Evolutionary conservation across 2,797 vertebrate species (phyloP), one percentile per base, ranked within the genome.

Genomic region (Pyrocephalus nanus): DNA sequence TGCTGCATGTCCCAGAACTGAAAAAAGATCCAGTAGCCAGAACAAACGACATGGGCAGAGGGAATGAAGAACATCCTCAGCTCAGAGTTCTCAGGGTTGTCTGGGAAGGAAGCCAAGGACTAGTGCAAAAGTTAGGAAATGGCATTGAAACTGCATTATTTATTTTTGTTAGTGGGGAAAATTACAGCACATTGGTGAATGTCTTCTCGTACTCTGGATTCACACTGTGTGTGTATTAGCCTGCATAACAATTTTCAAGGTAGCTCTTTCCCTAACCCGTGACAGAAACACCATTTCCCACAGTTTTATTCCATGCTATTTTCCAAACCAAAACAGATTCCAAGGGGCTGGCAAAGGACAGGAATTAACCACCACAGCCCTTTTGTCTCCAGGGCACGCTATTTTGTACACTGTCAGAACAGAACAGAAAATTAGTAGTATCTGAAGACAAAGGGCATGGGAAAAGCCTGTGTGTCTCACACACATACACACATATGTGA

Each of bases 211-310:
- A 22, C 13, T 51, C 43, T 2, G 16, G 15, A 83, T 34, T 83
- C 69, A 77, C 34, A 58, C 21, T 8, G 21, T 8, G 8, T 0
- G 0, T 5, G 3, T 12, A 13, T 47, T 21, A 64, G 34, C 53
- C 42, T 50, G 9, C 6, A 8, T 0, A 9, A 26, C 30, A 40
- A 51, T 30, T 34, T 55, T 22, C 3, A 9, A 86, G 30, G 34
- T 7, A 60, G 30, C 32, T 64, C 74, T 13, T 65, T 32, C 61
- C 54, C n/a, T 32, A 72, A 51, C 5, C 29, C 36, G 26, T 5
- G 32, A 66, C 15, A 90, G 36, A 82, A 92, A 69, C 17, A 40
- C 7, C 0, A 2, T 62, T 86, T 88, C 73, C 51, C 70, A 69
- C 26, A 51, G 65, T 25, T 51, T 88, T 9, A 4, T 58, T 65